Base-by-base conservation (phyloP, 2,888 invertebrate genomes). In the Melieria picta region DNA sequence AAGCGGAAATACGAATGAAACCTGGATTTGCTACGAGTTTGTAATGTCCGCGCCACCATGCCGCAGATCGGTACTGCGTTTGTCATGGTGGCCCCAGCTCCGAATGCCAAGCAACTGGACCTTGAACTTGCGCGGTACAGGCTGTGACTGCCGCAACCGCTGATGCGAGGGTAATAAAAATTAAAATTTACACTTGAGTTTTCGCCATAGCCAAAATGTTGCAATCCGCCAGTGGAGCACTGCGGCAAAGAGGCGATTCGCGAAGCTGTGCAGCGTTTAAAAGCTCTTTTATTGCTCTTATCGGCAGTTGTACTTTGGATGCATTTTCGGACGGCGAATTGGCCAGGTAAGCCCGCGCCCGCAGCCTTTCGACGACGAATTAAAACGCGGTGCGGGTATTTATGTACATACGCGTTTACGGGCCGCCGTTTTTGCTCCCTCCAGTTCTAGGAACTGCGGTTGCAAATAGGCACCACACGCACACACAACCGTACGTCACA, bases 371-470 rank as follows among this genome's bases (percentile, higher is more conserved):
- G 52, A 52, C 11, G 11, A 52, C 13, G 52, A 52, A 52, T 52
- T 52, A 52, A 52, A 52, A 52, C 13, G 52, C n/a, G n/a, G 52
- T 52, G 52, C 13, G 11, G 7, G 50, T 50, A 52, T 52, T 52
- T 52, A 50, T 50, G 11, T 52, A 11, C 52, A 13, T 52, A 6
- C 52, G n/a, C 52, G 11, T 52, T 52, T 52, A n/a, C 13, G 50
- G 7, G 11, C 11, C 11, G 50, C 50, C 13, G 10, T 52, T 52
- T 5, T 52, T 52, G 10, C 50, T 52, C 13, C 5, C 13, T 52
- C 5, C 42, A 61, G 42, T 61, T 61, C 61, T 45, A 10, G 45
- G 61, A 61, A 61, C 5, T 46, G 45, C 61, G 61, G 61, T 61
- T 45, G 61, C 61, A 43, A 5, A 57, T 10, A 57, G 9, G 13